Evolutionary conservation across 2,113 vertebrate species (phyloP).

Genomic region (Myiopsitta monachus): DNA sequence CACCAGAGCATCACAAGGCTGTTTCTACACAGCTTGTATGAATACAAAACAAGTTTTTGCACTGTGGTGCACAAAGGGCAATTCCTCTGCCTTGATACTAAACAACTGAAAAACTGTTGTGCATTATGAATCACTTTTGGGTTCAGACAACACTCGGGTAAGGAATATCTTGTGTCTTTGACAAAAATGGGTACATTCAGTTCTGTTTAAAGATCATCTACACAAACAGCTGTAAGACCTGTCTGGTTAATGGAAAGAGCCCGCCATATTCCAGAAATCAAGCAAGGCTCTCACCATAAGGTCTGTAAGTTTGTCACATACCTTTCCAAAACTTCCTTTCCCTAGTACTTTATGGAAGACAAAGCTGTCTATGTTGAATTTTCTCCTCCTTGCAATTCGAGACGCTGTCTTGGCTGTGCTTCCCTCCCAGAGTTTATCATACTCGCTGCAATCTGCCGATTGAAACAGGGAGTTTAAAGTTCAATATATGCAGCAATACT

Average conservation of each 20-base stretch:
- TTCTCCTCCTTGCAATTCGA: constrained; percentile 72
- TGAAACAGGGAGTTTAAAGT: not conserved
- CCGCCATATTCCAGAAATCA: not conserved
- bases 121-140: not conserved
- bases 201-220: not conserved
- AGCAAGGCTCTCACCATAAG: not conserved
- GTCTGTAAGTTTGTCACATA: constrained; percentile 40
- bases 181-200: not conserved
- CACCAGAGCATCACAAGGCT: not conserved
- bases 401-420: constrained; percentile 56
- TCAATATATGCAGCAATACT: not conserved
- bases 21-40: fast-evolving
- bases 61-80: not conserved
- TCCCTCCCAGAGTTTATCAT: constrained; percentile 87
- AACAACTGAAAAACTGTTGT: not conserved
- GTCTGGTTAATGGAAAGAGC: not conserved
- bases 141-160: not conserved
- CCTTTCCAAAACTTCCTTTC: constrained; percentile 99
- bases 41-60: not conserved
- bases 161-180: not conserved
- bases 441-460: constrained; percentile 74
- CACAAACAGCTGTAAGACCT: not conserved
- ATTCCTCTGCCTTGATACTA: fast-evolving
- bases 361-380: constrained; percentile 85
- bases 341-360: constrained; percentile 93